Conservation (phyloP, 2,797 vertebrate genomes). For the Bovichtus variegatus region DNA sequence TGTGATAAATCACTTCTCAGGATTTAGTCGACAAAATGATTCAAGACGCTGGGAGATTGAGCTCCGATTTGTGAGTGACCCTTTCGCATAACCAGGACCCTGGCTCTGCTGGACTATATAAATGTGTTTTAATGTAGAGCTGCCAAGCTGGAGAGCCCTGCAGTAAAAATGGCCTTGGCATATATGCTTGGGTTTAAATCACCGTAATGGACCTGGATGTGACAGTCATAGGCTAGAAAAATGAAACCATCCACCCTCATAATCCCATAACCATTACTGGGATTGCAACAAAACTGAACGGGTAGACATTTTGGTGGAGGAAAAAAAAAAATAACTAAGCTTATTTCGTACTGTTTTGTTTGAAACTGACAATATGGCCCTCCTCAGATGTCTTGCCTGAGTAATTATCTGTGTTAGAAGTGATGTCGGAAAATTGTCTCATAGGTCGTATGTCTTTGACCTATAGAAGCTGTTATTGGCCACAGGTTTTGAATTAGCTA, state of each 20-base stretch:
- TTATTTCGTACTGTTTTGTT: slow-evolving; percentile 74
- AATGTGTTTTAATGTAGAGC: slow-evolving; percentile 79
- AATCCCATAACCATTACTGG: slow-evolving; percentile 77
- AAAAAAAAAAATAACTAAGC: slow-evolving; percentile 20
- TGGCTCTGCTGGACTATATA: slow-evolving; percentile 66
- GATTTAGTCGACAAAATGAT: slow-evolving; percentile 60
- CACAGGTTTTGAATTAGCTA: slow-evolving; percentile 76
- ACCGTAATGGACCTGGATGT: slow-evolving; percentile 76
- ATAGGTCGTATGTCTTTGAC: slow-evolving; percentile 73
- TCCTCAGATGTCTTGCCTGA: slow-evolving; percentile 66
- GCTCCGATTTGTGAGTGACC: slow-evolving; percentile 70
- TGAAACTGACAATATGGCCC: slow-evolving; percentile 73
- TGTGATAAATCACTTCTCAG: slow-evolving; percentile 66
- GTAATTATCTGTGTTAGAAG: slow-evolving; percentile 70
- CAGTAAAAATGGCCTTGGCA: slow-evolving; percentile 80
- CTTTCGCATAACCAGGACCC: slow-evolving; percentile 56
- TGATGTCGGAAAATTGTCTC: slow-evolving; percentile 79
- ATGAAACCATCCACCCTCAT: slow-evolving; percentile 79
- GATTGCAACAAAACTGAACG: slow-evolving; percentile 74
- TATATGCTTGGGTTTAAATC: slow-evolving; percentile 80
- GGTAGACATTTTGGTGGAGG: slow-evolving; percentile 61
- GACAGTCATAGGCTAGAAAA: slow-evolving; percentile 83
- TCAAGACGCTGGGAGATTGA: slow-evolving; percentile 56
- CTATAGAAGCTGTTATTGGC: slow-evolving; percentile 78
- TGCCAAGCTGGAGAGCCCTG: slow-evolving; percentile 66